Conservation (phyloP, 2,797 vertebrate genomes). For the Chaunax sp. region DNA sequence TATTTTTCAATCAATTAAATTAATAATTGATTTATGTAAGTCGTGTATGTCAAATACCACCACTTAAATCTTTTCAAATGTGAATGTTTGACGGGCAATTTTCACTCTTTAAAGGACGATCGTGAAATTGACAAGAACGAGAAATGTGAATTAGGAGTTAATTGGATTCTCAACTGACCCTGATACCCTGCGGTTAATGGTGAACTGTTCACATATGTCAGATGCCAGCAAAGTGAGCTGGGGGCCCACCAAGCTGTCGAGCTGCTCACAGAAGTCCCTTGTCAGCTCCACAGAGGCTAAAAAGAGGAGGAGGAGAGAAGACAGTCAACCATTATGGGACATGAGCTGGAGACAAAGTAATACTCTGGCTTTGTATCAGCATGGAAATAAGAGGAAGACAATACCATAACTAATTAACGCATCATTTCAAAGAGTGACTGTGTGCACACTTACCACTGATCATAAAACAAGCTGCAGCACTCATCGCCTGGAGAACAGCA, state of each 20-base stretch:
- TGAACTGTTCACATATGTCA: constrained; percentile 98
- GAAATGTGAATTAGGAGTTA: background rate
- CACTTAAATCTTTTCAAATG: background rate
- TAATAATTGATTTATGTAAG: background rate
- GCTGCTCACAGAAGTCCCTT: constrained; percentile 92
- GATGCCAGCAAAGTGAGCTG: constrained; percentile 96
- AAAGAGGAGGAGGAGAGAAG: background rate
- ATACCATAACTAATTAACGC: background rate
- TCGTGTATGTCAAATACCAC: background rate
- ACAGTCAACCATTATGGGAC: background rate
- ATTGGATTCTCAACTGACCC: constrained; percentile 85
- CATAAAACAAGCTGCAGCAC: constrained; percentile 98
- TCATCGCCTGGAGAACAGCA: constrained; percentile 92
- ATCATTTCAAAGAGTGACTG: background rate
- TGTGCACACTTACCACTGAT: constrained; percentile 88
- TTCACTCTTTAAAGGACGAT: background rate
- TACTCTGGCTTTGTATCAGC: constrained; percentile 1
- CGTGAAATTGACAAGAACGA: background rate
- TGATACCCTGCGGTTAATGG: constrained; percentile 94
- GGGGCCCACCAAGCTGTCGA: constrained; percentile 95
- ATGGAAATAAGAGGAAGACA: background rate
- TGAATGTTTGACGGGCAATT: background rate
- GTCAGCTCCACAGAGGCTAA: constrained; percentile 91
- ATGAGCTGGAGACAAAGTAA: background rate
- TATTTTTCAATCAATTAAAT: background rate